Evolutionary conservation across 2,888 invertebrate species (phyloP).

Genomic region (Lycocerus yunnanus): DNA sequence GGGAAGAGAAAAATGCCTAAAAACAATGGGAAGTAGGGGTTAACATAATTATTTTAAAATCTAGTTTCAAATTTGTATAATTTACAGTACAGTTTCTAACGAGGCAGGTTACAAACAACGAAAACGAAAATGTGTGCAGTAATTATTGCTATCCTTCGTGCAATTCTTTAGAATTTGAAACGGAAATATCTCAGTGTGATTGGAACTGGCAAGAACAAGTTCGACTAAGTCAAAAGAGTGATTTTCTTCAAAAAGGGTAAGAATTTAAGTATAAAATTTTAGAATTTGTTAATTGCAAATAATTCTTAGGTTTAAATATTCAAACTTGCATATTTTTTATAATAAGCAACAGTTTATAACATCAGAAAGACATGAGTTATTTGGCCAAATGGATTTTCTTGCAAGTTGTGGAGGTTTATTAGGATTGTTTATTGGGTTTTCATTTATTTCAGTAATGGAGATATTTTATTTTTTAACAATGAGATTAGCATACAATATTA

Average conservation of each 20-base stretch:
- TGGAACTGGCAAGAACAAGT: neutral
- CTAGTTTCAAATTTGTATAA: neutral
- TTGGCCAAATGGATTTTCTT: conserved; percentile 62
- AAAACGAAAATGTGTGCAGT: conserved; percentile 47
- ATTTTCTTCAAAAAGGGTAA: neutral
- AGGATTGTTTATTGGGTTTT: conserved; percentile 67
- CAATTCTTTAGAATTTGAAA: conserved; percentile 71
- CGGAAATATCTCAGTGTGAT: conserved; percentile 67
- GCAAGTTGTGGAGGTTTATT: conserved; percentile 63
- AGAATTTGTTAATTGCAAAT: neutral
- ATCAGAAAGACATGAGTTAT: conserved; percentile 61
- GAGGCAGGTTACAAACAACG: neutral
- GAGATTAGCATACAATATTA: conserved; percentile 56
- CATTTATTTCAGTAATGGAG: conserved; percentile 65
- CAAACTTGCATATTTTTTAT: conserved; percentile 71
- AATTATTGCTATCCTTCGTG: conserved; percentile 68
- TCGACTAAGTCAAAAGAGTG: neutral
- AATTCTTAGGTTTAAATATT: conserved; percentile 58
- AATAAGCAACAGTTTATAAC: conserved; percentile 67
- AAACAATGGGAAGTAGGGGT: conserved; percentile 24
- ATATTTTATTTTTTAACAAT: conserved; percentile 64
- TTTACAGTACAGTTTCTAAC: neutral
- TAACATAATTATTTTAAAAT: neutral
- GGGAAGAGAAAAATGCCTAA: conserved; percentile 36
- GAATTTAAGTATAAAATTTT: neutral